These are phyloP conservation scores for Myopa testacea DNA, from an alignment of 2,888 invertebrate species.

Conservation along the genomic window DNA sequence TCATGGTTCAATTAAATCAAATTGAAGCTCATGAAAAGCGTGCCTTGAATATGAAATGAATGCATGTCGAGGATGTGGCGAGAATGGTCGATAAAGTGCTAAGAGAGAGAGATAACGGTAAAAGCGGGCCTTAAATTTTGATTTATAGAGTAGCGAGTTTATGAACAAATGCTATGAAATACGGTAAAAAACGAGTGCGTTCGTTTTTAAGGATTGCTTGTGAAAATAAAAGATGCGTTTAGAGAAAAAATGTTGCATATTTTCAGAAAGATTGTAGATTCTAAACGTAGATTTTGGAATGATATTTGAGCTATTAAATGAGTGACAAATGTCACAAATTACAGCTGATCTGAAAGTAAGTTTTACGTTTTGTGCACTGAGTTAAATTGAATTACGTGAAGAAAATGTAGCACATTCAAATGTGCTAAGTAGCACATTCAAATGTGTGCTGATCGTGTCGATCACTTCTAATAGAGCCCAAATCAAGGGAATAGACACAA, in stretches of 20 bases:
- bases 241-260: no score
- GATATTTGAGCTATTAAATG: neutral
- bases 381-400: no score
- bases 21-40: constrained; percentile 61
- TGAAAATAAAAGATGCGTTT: no score
- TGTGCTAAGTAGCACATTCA: no score
- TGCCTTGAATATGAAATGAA: constrained; percentile 57
- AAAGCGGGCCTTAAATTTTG: neutral
- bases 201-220: neutral
- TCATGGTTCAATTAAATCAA: constrained; percentile 68
- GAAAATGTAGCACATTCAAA: no score
- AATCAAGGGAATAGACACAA: no score
- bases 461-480: no score
- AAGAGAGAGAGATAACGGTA: neutral
- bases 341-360: neutral
- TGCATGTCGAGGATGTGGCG: neutral
- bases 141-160: neutral
- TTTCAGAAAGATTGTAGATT: no score
- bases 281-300: neutral
- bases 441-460: no score
- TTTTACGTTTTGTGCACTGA: neutral
- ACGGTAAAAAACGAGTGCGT: neutral
- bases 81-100: constrained; percentile 8
- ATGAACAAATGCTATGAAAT: neutral
- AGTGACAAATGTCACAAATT: no score